phyloP scores from a whole-genome alignment of 2,888 invertebrate genomes.

The Clostera curtula region DNA sequence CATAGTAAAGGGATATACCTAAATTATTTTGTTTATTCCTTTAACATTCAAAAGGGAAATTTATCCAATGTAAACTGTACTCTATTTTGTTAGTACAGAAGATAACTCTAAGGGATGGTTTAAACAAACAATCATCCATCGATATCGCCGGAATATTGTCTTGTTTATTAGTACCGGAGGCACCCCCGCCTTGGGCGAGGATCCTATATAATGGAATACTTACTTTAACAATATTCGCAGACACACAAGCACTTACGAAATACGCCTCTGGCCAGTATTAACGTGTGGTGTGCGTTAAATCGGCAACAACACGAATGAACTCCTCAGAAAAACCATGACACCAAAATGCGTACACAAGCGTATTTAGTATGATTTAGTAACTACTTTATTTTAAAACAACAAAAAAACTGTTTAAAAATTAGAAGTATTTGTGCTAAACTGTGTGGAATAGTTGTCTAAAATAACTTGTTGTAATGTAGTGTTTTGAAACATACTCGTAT shows the following conservation, averaged over 20 bases:
- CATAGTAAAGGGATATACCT: no score
- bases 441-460: no score
- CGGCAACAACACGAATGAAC: slow-evolving; percentile 47
- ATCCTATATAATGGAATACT: slow-evolving; percentile 72
- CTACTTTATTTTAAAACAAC: no score
- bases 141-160: slow-evolving; percentile 52
- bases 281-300: slow-evolving; percentile 47
- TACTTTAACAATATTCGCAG: slow-evolving; percentile 69
- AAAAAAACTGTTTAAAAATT: no score
- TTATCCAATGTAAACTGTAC: no score
- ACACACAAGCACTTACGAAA: slow-evolving; percentile 60
- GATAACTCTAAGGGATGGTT: slow-evolving; percentile 28
- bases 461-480: no score
- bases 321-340: no score
- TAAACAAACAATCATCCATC: slow-evolving; percentile 47
- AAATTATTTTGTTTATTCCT: no score
- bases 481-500: slow-evolving; percentile 24
- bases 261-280: slow-evolving; percentile 58
- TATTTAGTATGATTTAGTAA: no score
- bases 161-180: slow-evolving; percentile 69
- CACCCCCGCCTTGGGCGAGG: slow-evolving; percentile 58
- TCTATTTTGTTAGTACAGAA: slow-evolving; percentile 35
- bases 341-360: no score
- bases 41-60: no score
- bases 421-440: no score